Conservation (phyloP, 2,888 invertebrate genomes). For the Creontiades dilutus region DNA sequence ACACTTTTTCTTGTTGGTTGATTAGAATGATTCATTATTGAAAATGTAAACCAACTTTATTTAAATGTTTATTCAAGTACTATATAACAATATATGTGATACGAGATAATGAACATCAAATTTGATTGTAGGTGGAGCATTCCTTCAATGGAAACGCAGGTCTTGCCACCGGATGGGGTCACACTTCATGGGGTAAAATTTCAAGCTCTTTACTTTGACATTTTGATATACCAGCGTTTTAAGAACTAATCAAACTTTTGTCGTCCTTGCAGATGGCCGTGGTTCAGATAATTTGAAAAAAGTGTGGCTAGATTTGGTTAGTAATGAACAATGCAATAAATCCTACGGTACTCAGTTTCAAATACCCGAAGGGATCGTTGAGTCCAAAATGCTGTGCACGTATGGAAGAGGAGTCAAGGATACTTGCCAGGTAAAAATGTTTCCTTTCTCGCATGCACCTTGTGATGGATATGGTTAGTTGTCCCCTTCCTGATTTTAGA, state of each 20-base stretch:
- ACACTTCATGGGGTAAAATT: slow-evolving; percentile 77
- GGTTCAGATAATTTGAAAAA: not conserved
- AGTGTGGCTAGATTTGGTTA: not conserved
- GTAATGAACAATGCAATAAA: not conserved
- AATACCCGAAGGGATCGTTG: slow-evolving; percentile 79
- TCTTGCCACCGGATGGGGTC: slow-evolving; percentile 84
- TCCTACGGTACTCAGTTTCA: not conserved
- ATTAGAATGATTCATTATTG: no score
- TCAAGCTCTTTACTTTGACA: no score
- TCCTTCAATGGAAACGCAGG: slow-evolving; percentile 76
- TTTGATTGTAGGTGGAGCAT: not conserved
- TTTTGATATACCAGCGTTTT: no score
- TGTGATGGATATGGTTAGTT: no score
- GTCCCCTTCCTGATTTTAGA: no score
- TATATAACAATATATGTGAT: no score
- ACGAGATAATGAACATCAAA: not conserved
- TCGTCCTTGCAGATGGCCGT: not conserved
- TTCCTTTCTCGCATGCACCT: no score
- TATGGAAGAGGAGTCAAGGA: slow-evolving; percentile 78
- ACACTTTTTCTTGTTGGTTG: no score
- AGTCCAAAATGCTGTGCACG: slow-evolving; percentile 80
- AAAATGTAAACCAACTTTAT: no score
- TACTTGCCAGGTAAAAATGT: slow-evolving; percentile 76
- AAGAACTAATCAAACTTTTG: not conserved
- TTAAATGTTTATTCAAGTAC: no score